Evolutionary conservation across 2,113 vertebrate genomes (phyloP), one percentile per base, ranked within the genome.

Genomic region (Columba livia): DNA sequence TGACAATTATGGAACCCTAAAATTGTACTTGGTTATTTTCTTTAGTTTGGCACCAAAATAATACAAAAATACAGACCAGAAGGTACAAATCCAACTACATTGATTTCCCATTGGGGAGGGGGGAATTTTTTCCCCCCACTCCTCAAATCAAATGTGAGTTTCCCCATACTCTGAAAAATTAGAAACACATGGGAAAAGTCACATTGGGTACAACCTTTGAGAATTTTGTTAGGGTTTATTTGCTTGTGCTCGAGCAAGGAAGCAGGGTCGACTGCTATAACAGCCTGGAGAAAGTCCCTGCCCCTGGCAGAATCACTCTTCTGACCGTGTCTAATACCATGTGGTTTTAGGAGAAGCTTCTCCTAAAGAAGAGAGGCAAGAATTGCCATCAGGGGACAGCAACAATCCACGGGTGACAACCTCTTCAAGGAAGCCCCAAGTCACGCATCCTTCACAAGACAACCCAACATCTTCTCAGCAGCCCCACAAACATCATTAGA

Each of bases 361-460:
- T 48, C 58, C 75, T 10, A 5, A 42, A 51, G 57, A 18, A 51
- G 75, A 57, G 11, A 29, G 2, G 15, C 0, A 2, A 80, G 26
- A 69, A 73, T 50, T 21, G 53, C 54, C n/a, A n/a, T 5, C 2
- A 2, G 15, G 44, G 19, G 14, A 82, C 1, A 61, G 5, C 14
- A 31, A 19, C n/a, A 15, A 38, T n/a, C n/a, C 50, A 31, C 0
- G 0, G 25, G 18, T 50, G 60, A 40, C 0, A 0, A 25, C 32
- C 20, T 9, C 66, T 82, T 42, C 44, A 69, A 60, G 58, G 32
- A 53, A 82, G 42, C 36, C 54, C 11, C 8, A 29, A 54, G 50
- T 20, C 44, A 53, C 0, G 0, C 32, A 31, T 7, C 38, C 58
- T 61, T 85, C 47, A 54, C 64, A 54, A 42, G 18, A 15, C 36